Evolutionary conservation across 2,888 invertebrate species (phyloP), one percentile per base, ranked within the genome.

Genomic region (Halocaridina rubra): DNA sequence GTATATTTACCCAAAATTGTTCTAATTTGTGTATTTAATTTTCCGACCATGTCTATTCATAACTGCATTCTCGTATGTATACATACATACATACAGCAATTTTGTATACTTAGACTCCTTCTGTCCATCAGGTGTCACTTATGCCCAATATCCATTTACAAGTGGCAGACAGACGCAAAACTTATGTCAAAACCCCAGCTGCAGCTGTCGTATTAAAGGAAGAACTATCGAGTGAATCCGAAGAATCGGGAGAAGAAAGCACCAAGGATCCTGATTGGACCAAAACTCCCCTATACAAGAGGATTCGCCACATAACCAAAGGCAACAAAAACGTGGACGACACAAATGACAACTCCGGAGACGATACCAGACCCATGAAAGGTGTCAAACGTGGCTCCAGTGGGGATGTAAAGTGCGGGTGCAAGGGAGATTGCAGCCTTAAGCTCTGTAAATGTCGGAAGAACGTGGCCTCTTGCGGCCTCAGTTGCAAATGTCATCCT

Each of bases 261-360:
- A 30, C 7, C 5, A 27, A 57, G 27, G 88, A 88, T 33, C 88
- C 88, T 8, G 86, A 85, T 19, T 88, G 88, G 88, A 57, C 81
- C 3, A 82, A 84, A n/a, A 88, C 88, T 8, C 88, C 88, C 3
- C 75, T 88, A 5, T 88, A 72, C 16, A 80, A 27, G 24, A 85
- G 71, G 24, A 88, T 88, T 5, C 80, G 39, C 22, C 61, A 79
- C 8, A 77, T 88, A 16, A 88, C 81, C 3, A 80, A 80, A 61
- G 75, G 84, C 24, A 30, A 13, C 2, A 10, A 22, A 0, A 16
- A 79, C 7, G 7, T 13, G 33, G 69, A 79, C n/a, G 77, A 77
- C 2, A 33, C n/a, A 2, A 19, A 57, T 29, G 59, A 10, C 2
- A 13, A 53, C 22, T 22, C 32, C 13, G 33, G 22, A 16, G 69